Conservation (phyloP, 2,888 invertebrate genomes). For the Melinaea menophilus region DNA sequence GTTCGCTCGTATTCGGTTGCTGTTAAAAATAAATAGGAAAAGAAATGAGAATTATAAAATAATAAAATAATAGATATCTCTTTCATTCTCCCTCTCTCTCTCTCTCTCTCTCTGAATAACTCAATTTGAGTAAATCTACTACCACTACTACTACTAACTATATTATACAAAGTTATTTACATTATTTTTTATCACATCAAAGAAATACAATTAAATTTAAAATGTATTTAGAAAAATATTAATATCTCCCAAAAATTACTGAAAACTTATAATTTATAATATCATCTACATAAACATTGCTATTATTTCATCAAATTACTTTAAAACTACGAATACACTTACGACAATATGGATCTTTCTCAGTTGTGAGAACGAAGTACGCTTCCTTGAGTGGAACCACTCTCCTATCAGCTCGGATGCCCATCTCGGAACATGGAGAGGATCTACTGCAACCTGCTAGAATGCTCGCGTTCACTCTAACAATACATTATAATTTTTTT, state of each 20-base stretch:
- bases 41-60: neutral
- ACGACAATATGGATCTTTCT: constrained; percentile 75
- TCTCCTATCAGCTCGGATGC: constrained; percentile 62
- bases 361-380: constrained; percentile 76
- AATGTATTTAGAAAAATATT: too few species aligned
- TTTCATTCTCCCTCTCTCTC: too few species aligned
- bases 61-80: too few species aligned
- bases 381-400: constrained; percentile 61
- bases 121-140: too few species aligned
- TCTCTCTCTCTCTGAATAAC: too few species aligned
- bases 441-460: constrained; percentile 51
- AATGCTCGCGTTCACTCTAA: constrained; percentile 61
- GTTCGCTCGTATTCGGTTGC: constrained; percentile 54
- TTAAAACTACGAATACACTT: constrained; percentile 38
- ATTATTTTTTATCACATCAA: too few species aligned
- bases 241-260: too few species aligned
- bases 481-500: constrained; percentile 1
- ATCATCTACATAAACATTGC: neutral
- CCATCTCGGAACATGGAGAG: constrained; percentile 75
- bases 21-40: constrained; percentile 29
- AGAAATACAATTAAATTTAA: too few species aligned
- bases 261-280: neutral
- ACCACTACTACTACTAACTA: too few species aligned
- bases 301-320: neutral
- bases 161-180: too few species aligned